Percentiles rank a stretch among this genome's conserved stretches.
Evolutionary conservation across 1,140 invertebrate species (phyloP).

Genomic region (Sesamia nonagrioides): DNA sequence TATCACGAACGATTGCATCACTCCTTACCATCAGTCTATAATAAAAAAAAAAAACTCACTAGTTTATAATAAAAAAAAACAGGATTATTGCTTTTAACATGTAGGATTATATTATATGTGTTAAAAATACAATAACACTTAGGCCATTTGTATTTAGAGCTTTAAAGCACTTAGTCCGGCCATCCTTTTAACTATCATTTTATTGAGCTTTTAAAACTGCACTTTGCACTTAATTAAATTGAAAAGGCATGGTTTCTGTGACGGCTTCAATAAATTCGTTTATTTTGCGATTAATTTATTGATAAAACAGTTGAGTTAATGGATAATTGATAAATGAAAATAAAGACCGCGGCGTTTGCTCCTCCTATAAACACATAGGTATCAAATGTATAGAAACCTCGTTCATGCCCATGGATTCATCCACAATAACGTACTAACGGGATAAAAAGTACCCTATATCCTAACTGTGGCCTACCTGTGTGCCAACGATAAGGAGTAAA

Average conservation of each 20-base stretch:
- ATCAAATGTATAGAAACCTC: too few relatives aligned
- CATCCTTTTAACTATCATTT: constrained; percentile 15
- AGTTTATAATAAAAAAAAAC: too few relatives aligned
- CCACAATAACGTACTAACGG: too few relatives aligned
- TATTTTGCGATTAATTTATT: background rate
- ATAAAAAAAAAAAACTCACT: too few relatives aligned
- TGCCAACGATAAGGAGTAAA: too few relatives aligned
- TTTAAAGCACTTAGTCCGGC: background rate
- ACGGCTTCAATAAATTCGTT: background rate
- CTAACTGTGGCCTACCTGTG: too few relatives aligned
- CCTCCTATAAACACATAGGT: too few relatives aligned
- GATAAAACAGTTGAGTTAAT: background rate
- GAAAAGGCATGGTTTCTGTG: background rate
- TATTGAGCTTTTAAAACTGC: constrained; percentile 13
- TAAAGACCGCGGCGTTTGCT: background rate
- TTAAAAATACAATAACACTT: background rate
- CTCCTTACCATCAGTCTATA: too few relatives aligned
- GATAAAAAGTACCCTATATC: too few relatives aligned
- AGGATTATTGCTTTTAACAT: too few relatives aligned
- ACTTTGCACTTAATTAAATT: constrained; percentile 15
- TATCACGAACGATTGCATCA: too few relatives aligned
- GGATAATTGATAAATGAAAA: background rate
- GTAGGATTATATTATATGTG: background rate
- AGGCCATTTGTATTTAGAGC: background rate
- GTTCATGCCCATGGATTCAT: too few relatives aligned